Evolutionary conservation across 2,113 vertebrate genomes (phyloP).

Genomic region (Chaetodon trifascialis): DNA sequence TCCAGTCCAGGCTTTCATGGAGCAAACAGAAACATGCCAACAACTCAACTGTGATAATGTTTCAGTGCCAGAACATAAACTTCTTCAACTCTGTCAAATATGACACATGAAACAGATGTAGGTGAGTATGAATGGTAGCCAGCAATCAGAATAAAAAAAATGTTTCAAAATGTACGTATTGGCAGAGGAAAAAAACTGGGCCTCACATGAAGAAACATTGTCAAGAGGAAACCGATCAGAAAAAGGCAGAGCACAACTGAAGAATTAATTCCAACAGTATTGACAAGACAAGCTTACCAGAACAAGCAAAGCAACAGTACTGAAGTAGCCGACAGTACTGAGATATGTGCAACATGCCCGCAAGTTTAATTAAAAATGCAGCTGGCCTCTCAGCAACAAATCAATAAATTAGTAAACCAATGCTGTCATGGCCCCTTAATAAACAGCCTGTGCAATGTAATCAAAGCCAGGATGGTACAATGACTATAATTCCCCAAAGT

Average conservation of each 20-base stretch:
- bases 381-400: conserved; percentile 53
- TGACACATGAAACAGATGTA: not conserved
- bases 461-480: conserved; percentile 43
- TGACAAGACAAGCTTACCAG: conserved; percentile 20
- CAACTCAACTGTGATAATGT: not conserved
- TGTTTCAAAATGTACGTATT: not conserved
- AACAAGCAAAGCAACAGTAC: conserved; percentile 25
- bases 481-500: conserved; percentile 8
- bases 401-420: conserved; percentile 74
- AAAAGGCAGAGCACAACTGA: conserved; percentile 1
- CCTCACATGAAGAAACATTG: conserved; percentile 8
- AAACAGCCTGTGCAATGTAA: conserved; percentile 55
- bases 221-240: conserved; percentile 15
- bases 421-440: conserved; percentile 45
- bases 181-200: not conserved
- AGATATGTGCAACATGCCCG: conserved; percentile 19
- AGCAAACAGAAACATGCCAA: conserved; percentile 2
- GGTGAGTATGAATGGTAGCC: not conserved
- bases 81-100: conserved; percentile 7
- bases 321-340: conserved; percentile 25
- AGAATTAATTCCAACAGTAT: conserved; percentile 17
- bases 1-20: not conserved
- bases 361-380: conserved; percentile 75
- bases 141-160: not conserved
- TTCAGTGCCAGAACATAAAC: conserved; percentile 6